phyloP scores from a whole-genome alignment of 2,113 vertebrate species.

The Cyphomyrus plagiostoma region DNA sequence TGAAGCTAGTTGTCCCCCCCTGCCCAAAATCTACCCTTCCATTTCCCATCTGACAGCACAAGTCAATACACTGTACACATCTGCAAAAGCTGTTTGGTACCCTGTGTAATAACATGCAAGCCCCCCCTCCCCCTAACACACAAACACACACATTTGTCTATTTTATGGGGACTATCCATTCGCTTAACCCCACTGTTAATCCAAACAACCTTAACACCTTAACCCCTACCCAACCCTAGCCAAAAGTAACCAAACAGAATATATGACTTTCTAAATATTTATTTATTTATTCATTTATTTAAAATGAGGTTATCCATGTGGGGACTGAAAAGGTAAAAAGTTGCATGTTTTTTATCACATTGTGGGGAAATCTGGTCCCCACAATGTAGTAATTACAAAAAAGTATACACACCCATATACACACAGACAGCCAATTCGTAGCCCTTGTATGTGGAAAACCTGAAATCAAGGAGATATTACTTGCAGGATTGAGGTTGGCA shows the following conservation, averaged over 20 bases:
- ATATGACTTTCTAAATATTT: neutral
- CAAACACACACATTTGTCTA: too few species aligned
- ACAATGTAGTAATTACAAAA: neutral
- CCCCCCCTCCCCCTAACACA: too few species aligned
- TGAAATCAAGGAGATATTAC: neutral
- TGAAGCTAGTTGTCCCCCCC: neutral
- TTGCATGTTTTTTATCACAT: neutral
- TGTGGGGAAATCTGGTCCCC: neutral
- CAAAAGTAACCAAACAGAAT: neutral
- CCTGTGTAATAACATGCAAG: neutral
- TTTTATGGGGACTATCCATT: neutral
- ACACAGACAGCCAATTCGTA: neutral
- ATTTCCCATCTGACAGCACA: neutral
- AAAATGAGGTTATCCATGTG: neutral
- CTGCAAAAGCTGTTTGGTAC: neutral
- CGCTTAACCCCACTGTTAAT: neutral
- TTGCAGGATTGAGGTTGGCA: neutral
- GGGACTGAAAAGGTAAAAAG: neutral
- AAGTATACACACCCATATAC: neutral
- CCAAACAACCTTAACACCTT: neutral
- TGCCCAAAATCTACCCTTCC: neutral
- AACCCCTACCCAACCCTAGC: neutral
- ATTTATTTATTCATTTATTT: neutral
- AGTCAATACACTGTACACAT: neutral
- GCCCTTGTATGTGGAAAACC: neutral